Percentiles rank a stretch among this genome's conserved stretches.
Conservation (phyloP, 2,888 invertebrate species). For the Stenoptilia bipunctidactyla region DNA sequence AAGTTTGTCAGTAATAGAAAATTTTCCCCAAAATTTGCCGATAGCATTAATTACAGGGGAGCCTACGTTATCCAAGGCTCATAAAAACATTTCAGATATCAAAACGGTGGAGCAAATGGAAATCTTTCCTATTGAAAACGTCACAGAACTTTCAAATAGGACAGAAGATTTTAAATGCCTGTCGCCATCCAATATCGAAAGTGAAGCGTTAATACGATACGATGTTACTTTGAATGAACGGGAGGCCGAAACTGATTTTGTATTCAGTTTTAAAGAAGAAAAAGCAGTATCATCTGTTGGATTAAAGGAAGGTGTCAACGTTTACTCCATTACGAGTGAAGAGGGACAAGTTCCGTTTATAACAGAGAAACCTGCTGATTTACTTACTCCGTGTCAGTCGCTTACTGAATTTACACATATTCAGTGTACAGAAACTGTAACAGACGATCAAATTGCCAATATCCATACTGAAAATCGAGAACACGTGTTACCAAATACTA, state of each 20-base stretch:
- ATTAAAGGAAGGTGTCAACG: too few relatives aligned
- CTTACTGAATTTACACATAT: constrained; percentile 41
- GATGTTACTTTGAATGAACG: background rate
- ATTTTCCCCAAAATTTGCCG: constrained; percentile 33
- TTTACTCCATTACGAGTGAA: too few relatives aligned
- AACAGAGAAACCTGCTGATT: too few relatives aligned
- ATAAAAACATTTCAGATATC: constrained; percentile 33
- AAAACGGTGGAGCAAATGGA: constrained; percentile 39
- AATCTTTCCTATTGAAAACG: constrained; percentile 34
- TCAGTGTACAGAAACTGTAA: constrained; percentile 46
- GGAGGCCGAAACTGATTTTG: background rate
- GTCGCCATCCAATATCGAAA: constrained; percentile 15
- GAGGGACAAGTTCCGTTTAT: too few relatives aligned
- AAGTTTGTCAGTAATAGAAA: constrained; percentile 42
- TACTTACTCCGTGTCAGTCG: constrained; percentile 33
- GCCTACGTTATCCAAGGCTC: constrained; percentile 37
- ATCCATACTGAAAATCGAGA: constrained; percentile 26
- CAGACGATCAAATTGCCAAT: constrained; percentile 33
- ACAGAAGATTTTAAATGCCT: constrained; percentile 21
- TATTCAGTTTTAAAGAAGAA: background rate
- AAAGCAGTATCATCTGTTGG: background rate
- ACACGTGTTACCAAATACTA: constrained; percentile 30
- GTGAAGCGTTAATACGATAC: background rate
- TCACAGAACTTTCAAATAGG: constrained; percentile 16
- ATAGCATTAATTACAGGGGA: background rate